These are phyloP conservation scores for Poliocrania exsul DNA, from an alignment of 2,797 vertebrate species.

Conservation along the genomic window DNA sequence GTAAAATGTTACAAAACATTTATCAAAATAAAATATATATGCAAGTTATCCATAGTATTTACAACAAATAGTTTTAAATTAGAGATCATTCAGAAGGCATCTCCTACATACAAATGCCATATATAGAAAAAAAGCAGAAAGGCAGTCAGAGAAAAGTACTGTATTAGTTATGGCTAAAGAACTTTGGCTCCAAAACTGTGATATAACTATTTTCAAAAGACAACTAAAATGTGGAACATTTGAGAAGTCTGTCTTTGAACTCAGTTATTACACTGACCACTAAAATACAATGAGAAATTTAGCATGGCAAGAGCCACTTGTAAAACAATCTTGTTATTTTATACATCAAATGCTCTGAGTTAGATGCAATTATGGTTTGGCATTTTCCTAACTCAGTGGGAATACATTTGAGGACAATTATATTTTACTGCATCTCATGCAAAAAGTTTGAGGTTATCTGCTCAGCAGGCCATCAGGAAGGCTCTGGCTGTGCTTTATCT, in stretches of 20 bases:
- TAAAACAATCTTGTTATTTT: conserved; percentile 42
- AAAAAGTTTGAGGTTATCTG: conserved; percentile 48
- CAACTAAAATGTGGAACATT: conserved; percentile 32
- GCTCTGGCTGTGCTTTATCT: conserved; percentile 15
- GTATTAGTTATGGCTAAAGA: conserved; percentile 44
- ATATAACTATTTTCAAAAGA: conserved; percentile 10
- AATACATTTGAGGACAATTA: conserved; percentile 25
- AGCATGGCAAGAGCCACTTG: conserved; percentile 59
- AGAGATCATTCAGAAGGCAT: conserved; percentile 42
- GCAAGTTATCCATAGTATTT: conserved; percentile 50
- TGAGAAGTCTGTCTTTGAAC: conserved; percentile 30
- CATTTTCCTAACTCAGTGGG: conserved; percentile 23
- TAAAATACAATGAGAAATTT: conserved; percentile 35
- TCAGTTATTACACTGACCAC: conserved; percentile 10
- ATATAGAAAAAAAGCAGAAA: background rate
- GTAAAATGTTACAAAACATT: conserved; percentile 55
- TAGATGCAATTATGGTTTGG: conserved; percentile 58
- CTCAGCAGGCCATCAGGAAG: conserved; percentile 17
- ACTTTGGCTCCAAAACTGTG: conserved; percentile 48
- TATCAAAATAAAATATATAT: conserved; percentile 46
- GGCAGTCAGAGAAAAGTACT: conserved; percentile 54
- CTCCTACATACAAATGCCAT: conserved; percentile 40
- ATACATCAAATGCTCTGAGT: conserved; percentile 47
- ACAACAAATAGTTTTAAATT: conserved; percentile 59
- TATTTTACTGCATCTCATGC: conserved; percentile 52